These are phyloP conservation scores for Nannoperca obscura DNA, from an alignment of 2,797 vertebrate species.

Conservation along the genomic window DNA sequence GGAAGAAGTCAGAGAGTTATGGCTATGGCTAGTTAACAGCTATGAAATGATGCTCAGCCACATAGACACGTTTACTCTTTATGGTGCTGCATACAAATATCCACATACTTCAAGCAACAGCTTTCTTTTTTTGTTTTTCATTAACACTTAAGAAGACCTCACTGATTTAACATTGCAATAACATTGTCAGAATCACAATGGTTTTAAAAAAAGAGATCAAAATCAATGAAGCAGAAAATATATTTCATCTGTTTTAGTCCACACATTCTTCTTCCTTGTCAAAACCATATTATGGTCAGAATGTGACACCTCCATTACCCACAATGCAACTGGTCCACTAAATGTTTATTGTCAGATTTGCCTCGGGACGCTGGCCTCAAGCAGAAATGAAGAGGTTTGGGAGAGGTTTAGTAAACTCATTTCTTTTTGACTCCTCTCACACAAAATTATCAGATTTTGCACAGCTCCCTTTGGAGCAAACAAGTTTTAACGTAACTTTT, in stretches of 20 bases:
- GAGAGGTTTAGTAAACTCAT: neutral
- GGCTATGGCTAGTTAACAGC: neutral
- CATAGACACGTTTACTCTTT: constrained; percentile 10
- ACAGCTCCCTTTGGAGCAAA: no score
- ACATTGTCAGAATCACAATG: neutral
- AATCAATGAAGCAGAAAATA: neutral
- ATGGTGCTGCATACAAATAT: constrained; percentile 8
- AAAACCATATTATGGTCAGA: neutral
- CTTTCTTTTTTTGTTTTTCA: neutral
- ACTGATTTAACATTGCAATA: neutral
- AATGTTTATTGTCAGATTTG: neutral
- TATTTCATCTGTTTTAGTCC: neutral
- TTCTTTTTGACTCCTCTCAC: neutral
- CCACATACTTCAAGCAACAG: neutral
- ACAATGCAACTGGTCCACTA: neutral
- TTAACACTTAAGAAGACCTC: neutral
- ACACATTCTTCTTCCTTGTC: neutral
- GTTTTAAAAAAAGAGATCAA: neutral
- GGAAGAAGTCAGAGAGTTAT: constrained; percentile 35
- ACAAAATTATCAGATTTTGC: no score
- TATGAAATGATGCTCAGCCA: constrained; percentile 36
- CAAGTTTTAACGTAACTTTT: no score
- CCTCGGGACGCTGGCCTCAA: no score
- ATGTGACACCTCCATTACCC: neutral
- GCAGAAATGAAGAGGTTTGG: neutral